Evolutionary conservation across 2,888 invertebrate genomes (phyloP).

Genomic region (Drosophila rellima): DNA sequence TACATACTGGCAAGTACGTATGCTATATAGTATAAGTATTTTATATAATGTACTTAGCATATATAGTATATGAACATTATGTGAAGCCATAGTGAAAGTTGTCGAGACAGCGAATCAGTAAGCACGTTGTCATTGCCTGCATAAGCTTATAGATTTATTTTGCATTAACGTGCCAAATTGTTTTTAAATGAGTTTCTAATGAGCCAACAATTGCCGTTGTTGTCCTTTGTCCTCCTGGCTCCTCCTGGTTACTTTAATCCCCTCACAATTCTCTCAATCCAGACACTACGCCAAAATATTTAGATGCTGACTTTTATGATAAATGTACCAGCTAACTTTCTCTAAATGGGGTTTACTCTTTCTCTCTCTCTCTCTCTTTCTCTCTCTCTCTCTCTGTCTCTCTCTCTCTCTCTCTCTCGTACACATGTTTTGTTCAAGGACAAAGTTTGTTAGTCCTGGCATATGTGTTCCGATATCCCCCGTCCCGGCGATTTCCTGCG

Average conservation of each 20-base stretch:
- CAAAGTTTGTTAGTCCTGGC: conserved; percentile 74
- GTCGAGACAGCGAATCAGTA: conserved; percentile 19
- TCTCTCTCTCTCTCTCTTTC: conserved; percentile 11
- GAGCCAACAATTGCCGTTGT: conserved; percentile 74
- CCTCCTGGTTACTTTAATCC: neutral
- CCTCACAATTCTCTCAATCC: conserved; percentile 16
- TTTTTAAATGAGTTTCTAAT: conserved; percentile 82
- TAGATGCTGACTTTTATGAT: conserved; percentile 59
- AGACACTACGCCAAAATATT: conserved; percentile 38
- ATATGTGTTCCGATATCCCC: conserved; percentile 36
- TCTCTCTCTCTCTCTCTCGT: no score
- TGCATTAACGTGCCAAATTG: conserved; percentile 82
- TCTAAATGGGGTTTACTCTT: conserved; percentile 56
- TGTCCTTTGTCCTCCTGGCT: conserved; percentile 23
- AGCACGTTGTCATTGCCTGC: conserved; percentile 61
- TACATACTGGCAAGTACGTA: conserved; percentile 9
- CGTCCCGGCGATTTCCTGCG: neutral
- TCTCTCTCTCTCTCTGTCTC: conserved; percentile 13
- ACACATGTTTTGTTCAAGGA: conserved; percentile 62
- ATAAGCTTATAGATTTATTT: conserved; percentile 80
- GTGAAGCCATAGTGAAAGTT: conserved; percentile 42
- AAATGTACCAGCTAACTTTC: conserved; percentile 65
- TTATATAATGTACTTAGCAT: neutral
- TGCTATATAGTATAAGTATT: neutral
- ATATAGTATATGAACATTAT: conserved; percentile 13